Conservation (phyloP, 2,797 vertebrate genomes). For the Enteromius trimaculatus region DNA sequence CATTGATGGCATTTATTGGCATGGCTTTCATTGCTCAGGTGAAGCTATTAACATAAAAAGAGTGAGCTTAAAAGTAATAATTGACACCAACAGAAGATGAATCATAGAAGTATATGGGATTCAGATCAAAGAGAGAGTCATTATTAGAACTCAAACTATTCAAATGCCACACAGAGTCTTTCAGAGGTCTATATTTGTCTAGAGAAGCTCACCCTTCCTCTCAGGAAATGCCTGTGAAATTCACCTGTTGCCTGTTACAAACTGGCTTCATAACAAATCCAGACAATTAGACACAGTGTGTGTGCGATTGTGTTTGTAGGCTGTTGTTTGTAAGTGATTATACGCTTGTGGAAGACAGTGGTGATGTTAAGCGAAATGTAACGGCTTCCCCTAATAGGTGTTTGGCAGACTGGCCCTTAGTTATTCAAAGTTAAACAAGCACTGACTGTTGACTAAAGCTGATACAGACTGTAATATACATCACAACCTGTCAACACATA, state of each 20-base stretch:
- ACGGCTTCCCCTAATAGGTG: not conserved
- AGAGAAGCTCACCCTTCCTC: conserved; percentile 17
- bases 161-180: conserved; percentile 26
- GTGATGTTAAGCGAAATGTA: not conserved
- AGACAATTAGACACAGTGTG: not conserved
- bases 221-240: conserved; percentile 53
- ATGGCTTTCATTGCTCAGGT: not conserved
- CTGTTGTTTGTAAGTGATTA: not conserved
- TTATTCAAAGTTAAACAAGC: conserved; percentile 6
- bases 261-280: conserved; percentile 40
- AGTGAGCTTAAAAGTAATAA: not conserved
- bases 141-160: conserved; percentile 21
- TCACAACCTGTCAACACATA: conserved; percentile 38
- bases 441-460: conserved; percentile 8
- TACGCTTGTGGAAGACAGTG: fast-evolving
- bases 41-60: not conserved
- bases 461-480: conserved; percentile 10
- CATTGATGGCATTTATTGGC: not conserved
- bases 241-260: conserved; percentile 55
- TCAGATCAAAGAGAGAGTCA: conserved; percentile 36
- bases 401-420: not conserved
- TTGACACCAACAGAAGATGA: not conserved
- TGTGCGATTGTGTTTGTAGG: not conserved
- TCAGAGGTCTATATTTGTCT: conserved; percentile 41
- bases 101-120: not conserved